A percentile compares a stretch with the other conserved stretches of the same genome.
Evolutionary conservation across 2,113 vertebrate species (phyloP).

Genomic region (Anhinga anhinga): DNA sequence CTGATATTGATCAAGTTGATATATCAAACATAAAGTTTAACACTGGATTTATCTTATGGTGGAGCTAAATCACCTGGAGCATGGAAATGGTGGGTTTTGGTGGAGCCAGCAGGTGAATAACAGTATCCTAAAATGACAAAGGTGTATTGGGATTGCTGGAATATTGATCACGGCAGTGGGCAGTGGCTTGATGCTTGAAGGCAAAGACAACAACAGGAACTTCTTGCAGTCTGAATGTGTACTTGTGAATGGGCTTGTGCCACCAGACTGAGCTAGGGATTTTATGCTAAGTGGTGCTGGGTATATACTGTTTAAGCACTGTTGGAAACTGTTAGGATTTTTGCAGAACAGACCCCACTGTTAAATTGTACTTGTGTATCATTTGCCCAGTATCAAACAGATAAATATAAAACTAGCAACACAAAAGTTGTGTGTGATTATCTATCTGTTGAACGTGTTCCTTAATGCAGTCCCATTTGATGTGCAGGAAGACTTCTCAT

Average conservation of each 20-base stretch:
- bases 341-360: not conserved
- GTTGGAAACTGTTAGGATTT: not conserved
- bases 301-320: not conserved
- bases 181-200: not conserved
- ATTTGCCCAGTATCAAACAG: slow-evolving; percentile 43
- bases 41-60: not conserved
- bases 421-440: slow-evolving; percentile 38
- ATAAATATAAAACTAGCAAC: slow-evolving; percentile 34
- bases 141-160: not conserved
- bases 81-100: not conserved
- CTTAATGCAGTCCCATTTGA: slow-evolving; percentile 41
- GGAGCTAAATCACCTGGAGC: not conserved
- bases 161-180: fast-evolving
- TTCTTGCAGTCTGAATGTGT: not conserved
- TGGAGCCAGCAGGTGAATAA: not conserved
- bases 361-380: slow-evolving; percentile 15
- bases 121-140: not conserved
- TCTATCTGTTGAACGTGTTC: slow-evolving; percentile 35
- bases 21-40: not conserved
- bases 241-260: not conserved
- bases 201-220: not conserved
- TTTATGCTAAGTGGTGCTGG: not conserved
- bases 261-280: not conserved
- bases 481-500: slow-evolving; percentile 58
- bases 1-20: not conserved